Percentiles rank a stretch among this genome's conserved stretches.
Evolutionary conservation across 2,797 vertebrate genomes (phyloP).

Genomic region (Todus mexicanus): DNA sequence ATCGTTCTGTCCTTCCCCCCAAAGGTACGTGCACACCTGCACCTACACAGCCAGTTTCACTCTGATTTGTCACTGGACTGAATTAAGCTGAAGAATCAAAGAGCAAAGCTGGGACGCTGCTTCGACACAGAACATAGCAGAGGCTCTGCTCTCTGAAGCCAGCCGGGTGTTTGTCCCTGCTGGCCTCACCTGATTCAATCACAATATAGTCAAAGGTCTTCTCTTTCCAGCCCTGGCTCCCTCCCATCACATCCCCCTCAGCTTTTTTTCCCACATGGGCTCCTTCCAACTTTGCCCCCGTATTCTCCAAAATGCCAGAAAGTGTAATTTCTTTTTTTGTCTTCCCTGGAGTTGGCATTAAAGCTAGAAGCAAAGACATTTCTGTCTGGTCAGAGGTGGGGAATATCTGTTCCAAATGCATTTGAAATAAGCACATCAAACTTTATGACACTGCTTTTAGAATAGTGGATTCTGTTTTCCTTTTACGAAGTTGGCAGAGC

Average conservation of each 20-base stretch:
- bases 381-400: slow-evolving; percentile 3
- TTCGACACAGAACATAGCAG: not conserved
- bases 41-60: not conserved
- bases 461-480: slow-evolving; percentile 2
- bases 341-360: not conserved
- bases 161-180: not conserved
- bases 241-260: not conserved
- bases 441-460: not conserved
- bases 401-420: slow-evolving; percentile 24
- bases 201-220: not conserved
- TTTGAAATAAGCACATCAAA: slow-evolving; percentile 28
- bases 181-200: slow-evolving; percentile 39
- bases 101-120: not conserved
- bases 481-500: not conserved
- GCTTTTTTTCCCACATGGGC: not conserved
- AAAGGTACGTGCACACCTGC: not conserved
- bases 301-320: not conserved
- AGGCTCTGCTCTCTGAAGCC: not conserved
- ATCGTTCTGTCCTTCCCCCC: not conserved
- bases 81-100: slow-evolving; percentile 45
- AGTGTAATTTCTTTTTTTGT: not conserved
- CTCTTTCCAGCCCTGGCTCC: not conserved
- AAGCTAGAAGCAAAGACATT: slow-evolving; percentile 17
- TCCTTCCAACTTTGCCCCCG: not conserved
- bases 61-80: slow-evolving; percentile 5